A percentile compares a stretch with the other conserved stretches of the same genome.
These are phyloP conservation scores for Nomada ferruginata DNA, from an alignment of 2,888 invertebrate species.

Conservation along the genomic window DNA sequence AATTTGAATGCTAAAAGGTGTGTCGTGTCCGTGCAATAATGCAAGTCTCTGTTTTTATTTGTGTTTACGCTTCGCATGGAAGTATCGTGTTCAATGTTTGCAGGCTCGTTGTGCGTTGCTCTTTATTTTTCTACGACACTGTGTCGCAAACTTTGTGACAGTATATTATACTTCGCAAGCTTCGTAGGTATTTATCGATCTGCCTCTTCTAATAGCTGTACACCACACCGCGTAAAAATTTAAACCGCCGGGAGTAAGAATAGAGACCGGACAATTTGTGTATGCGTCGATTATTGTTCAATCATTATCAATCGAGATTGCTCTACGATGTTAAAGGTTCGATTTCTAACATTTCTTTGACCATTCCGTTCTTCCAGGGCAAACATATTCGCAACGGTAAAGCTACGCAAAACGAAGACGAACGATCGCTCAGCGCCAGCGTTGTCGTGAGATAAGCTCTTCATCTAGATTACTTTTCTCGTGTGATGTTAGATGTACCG, in stretches of 20 bases:
- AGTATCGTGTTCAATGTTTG: constrained; percentile 20
- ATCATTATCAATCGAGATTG: background rate
- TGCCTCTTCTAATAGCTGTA: background rate
- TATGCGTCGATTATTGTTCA: too few relatives aligned
- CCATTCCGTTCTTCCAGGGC: constrained; percentile 86
- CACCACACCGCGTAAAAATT: too few relatives aligned
- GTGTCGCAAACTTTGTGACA: background rate
- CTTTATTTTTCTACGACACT: constrained; percentile 9
- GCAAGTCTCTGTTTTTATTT: constrained; percentile 13
- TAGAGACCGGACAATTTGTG: too few relatives aligned
- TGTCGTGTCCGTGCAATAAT: background rate
- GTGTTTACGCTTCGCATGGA: constrained; percentile 29
- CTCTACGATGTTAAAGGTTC: too few relatives aligned
- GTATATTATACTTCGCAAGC: background rate
- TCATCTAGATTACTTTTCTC: constrained; percentile 60
- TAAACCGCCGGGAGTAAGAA: too few relatives aligned
- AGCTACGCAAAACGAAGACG: constrained; percentile 94
- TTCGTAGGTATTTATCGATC: background rate
- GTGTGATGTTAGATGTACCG: constrained; percentile 41
- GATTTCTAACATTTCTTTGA: background rate
- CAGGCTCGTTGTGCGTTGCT: background rate
- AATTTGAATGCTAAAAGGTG: constrained; percentile 12
- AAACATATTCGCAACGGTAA: constrained; percentile 95
- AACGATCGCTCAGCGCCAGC: constrained; percentile 94
- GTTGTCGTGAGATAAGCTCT: constrained; percentile 78